These are phyloP conservation scores for Drosophila funebris DNA, from an alignment of 1,140 invertebrate species.

Conservation along the genomic window DNA sequence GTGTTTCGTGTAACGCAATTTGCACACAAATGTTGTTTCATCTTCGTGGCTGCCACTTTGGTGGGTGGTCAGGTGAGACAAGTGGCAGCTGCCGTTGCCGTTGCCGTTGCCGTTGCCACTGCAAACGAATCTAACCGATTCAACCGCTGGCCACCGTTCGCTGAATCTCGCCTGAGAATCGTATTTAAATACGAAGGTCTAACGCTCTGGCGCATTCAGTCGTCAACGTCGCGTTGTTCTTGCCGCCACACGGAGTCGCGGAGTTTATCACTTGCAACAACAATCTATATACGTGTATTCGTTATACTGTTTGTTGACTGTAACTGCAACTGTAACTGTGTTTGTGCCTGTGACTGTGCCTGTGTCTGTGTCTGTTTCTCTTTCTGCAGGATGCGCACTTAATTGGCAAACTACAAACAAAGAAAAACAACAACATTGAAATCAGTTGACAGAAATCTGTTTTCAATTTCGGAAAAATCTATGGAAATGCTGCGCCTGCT, in stretches of 20 bases:
- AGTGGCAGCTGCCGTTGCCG: constrained; percentile 57
- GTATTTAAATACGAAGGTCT: constrained; percentile 82
- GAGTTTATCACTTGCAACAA: too few relatives aligned
- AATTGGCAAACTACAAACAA: constrained; percentile 10
- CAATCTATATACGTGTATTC: too few relatives aligned
- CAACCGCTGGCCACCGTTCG: constrained; percentile 55
- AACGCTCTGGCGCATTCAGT: constrained; percentile 78
- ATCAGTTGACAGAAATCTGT: background rate
- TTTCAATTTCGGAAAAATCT: constrained; percentile 14
- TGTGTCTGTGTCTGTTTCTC: background rate
- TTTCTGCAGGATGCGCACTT: constrained; percentile 32
- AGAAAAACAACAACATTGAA: too few relatives aligned
- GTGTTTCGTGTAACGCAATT: constrained; percentile 76
- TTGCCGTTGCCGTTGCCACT: constrained; percentile 15
- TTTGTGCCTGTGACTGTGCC: background rate
- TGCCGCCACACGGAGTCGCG: constrained; percentile 32
- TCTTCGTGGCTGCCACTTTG: constrained; percentile 70
- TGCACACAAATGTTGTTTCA: constrained; percentile 78
- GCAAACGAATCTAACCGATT: constrained; percentile 20
- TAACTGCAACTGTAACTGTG: background rate
- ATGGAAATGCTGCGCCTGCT: constrained; percentile 51
- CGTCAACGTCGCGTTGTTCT: constrained; percentile 76
- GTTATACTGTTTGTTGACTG: background rate
- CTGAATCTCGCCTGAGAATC: constrained; percentile 76
- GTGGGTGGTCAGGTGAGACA: constrained; percentile 83